Evolutionary conservation across 2,888 invertebrate genomes (phyloP), one percentile per base, ranked within the genome.

Genomic region (Macrosoma leucophasiata): DNA sequence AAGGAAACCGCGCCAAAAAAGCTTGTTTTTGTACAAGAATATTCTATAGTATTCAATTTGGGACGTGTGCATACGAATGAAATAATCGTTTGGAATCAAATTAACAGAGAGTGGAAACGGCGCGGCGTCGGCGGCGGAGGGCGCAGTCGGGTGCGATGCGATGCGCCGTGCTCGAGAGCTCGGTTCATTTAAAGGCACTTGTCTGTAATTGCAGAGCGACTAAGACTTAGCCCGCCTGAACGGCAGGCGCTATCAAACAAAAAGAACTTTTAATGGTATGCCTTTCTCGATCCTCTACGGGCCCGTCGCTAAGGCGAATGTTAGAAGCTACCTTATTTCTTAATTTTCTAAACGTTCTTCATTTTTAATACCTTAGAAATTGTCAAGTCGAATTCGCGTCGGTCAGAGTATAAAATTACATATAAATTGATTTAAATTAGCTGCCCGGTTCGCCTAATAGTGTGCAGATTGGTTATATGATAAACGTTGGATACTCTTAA

Each of bases 141-240:
- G 68, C 65, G 64, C 69, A 67, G 62, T 62, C 68, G 67, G 70
- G 62, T 70, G 70, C 73, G 68, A 69, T 62, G 68, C 72, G 75
- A 71, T 71, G 77, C 78, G 74, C 73, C 84, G 81, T 84, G 82
- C 79, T 82, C 70, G 78, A 84, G 84, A 69, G 78, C 75, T 75
- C 63, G 72, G 74, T 79, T 84, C 82, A 82, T 82, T 82, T 82
- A 74, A 76, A 84, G 74, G 69, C 79, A 78, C 81, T 84, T 81
- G 77, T 78, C 79, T 72, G 74, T 84, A 82, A 84, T 84, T 82
- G 82, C 77, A 72, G 66, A 71, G 68, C 66, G 70, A 73, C 78
- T 77, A 79, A 81, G 79, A 75, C 76, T 74, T 65, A 68, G 67
- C 65, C 60, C 60, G 53, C 57, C 62, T 55, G 69, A 73, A 67